phyloP scores from a whole-genome alignment of 92 coral and sea anemone genomes.

The Hydrozoanthus gracilis region DNA sequence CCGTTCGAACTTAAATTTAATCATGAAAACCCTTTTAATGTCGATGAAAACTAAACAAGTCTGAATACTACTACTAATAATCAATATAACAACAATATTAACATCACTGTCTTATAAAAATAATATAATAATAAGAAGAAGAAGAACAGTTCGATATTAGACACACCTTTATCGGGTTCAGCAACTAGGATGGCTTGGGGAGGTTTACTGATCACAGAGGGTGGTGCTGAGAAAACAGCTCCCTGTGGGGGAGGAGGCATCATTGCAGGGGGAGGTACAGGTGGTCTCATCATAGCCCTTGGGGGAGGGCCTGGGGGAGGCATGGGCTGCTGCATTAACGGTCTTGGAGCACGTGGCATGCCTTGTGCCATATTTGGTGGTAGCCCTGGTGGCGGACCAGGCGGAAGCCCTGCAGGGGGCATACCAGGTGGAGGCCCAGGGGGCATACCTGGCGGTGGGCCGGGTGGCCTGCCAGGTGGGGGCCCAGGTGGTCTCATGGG shows the following conservation, averaged over 20 bases:
- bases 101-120: too few species aligned
- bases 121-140: too few species aligned
- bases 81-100: background rate
- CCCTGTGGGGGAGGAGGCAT: constrained; percentile 89
- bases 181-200: constrained; percentile 73
- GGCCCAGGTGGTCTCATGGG: constrained; percentile 80
- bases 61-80: too few species aligned
- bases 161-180: constrained; percentile 66
- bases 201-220: constrained; percentile 93
- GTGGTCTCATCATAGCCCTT: constrained; percentile 89
- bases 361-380: constrained; percentile 89
- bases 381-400: constrained; percentile 91
- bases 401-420: constrained; percentile 92
- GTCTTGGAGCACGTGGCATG: constrained; percentile 83
- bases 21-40: too few species aligned
- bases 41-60: too few species aligned
- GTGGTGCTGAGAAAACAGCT: constrained; percentile 97
- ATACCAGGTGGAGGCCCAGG: constrained; percentile 83
- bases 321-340: constrained; percentile 89
- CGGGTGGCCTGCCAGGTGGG: constrained; percentile 83
- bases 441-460: constrained; percentile 84
- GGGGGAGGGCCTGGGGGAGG: constrained; percentile 80
- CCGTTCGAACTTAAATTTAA: too few species aligned
- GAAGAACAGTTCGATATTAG: background rate
- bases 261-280: constrained; percentile 90